Evolutionary conservation across 2,888 invertebrate genomes (phyloP).

Genomic region (Pristionchus mayeri): DNA sequence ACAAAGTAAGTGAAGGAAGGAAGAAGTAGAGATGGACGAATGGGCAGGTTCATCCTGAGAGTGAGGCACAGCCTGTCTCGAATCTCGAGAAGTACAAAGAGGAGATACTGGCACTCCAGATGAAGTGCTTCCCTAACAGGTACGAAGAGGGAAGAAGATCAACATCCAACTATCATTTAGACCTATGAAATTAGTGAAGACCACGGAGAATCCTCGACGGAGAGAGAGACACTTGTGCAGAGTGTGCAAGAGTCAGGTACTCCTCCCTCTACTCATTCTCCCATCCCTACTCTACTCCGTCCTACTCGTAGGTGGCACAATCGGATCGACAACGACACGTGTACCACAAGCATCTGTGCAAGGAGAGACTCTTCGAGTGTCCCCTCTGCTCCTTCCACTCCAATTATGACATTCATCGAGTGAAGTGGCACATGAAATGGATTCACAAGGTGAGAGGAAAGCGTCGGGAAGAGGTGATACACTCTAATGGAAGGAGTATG

Average conservation of each 20-base stretch:
- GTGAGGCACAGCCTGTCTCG: constrained; percentile 56
- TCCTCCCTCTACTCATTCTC: neutral
- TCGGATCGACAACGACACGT: constrained; percentile 68
- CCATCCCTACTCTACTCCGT: neutral
- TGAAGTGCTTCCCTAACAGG: constrained; percentile 65
- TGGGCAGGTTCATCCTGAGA: constrained; percentile 55
- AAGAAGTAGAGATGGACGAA: neutral
- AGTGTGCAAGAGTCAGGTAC: constrained; percentile 57
- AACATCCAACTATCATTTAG: constrained; percentile 26
- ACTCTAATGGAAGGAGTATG: neutral
- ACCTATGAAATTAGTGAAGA: constrained; percentile 67
- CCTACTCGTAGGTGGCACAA: constrained; percentile 61
- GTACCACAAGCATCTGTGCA: constrained; percentile 61
- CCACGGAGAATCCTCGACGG: constrained; percentile 52
- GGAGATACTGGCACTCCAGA: constrained; percentile 64
- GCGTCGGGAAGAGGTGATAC: too few species aligned
- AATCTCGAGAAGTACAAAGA: constrained; percentile 64
- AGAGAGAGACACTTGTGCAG: constrained; percentile 64
- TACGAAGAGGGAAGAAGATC: neutral
- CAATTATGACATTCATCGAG: constrained; percentile 58
- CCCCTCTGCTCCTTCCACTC: constrained; percentile 65
- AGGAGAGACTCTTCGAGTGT: constrained; percentile 63
- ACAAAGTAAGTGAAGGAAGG: constrained; percentile 49
- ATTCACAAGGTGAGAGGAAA: constrained; percentile 61
- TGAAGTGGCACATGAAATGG: constrained; percentile 69